A percentile compares a stretch with the other conserved stretches of the same genome.
phyloP scores from a whole-genome alignment of 2,888 invertebrate species.

The Perdita meconis region DNA sequence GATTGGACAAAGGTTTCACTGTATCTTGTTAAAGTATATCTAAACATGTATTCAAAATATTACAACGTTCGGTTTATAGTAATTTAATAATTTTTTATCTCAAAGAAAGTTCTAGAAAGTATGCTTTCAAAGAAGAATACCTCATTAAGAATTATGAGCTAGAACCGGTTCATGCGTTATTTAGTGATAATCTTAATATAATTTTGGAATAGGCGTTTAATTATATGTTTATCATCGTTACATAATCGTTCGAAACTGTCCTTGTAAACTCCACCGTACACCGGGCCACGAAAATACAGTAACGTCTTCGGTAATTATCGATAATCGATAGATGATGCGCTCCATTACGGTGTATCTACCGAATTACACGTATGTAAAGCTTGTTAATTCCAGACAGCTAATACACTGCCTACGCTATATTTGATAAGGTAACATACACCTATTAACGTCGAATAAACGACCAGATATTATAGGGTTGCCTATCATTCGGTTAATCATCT shows the following conservation, averaged over 20 bases:
- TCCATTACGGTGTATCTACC: constrained; percentile 36
- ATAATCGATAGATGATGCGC: constrained; percentile 54
- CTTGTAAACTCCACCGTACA: not conserved
- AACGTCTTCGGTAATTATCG: constrained; percentile 56
- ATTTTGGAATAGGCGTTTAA: constrained; percentile 6
- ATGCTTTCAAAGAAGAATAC: too few species aligned
- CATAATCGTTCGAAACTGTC: constrained; percentile 16
- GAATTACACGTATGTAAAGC: constrained; percentile 36
- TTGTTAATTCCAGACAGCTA: constrained; percentile 39
- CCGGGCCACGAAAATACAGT: constrained; percentile 31
- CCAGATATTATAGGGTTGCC: constrained; percentile 6
- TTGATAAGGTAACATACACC: constrained; percentile 36
- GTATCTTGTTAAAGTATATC: too few species aligned
- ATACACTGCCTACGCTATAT: constrained; percentile 27
- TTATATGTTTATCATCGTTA: constrained; percentile 22
- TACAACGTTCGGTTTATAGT: too few species aligned
- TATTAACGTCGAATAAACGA: constrained; percentile 45
- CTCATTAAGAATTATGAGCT: not conserved
- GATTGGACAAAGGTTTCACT: too few species aligned
- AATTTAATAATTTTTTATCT: too few species aligned
- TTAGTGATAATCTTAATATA: not conserved
- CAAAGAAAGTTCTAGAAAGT: too few species aligned
- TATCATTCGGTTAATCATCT: constrained; percentile 8
- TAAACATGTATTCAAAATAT: too few species aligned
- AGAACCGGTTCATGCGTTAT: not conserved